Evolutionary conservation across 2,888 invertebrate genomes (phyloP), one percentile per base, ranked within the genome.

Genomic region (Cerceris ruficornis): DNA sequence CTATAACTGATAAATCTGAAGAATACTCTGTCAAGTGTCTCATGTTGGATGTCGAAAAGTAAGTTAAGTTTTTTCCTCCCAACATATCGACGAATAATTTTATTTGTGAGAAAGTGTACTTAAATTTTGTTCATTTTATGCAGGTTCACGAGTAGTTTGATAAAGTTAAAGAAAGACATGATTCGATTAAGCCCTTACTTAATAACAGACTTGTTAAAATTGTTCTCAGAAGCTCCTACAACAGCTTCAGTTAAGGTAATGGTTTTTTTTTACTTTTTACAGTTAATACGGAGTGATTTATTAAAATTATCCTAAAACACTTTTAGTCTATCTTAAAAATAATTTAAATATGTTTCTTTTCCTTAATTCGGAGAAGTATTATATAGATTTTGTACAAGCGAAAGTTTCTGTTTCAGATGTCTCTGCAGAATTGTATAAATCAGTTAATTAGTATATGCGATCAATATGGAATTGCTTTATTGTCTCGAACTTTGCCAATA

Each of bases 11-110:
- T 70, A 70, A 74, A 73, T 72, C 67, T 11, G 77, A 84, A 2
- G 86, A 87, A 69, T 81, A 85, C 15, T 71, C 76, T 52, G 78
- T 89, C 17, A 85, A 75, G 17, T 82, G 88, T 50, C 80, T 89
- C 9, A 86, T 88, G 62, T 76, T 91, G 41, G 88, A 90, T 60
- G 80, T 91, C 69, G 89, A 90, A 84, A 92, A 91, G 92, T 92
- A 83, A 86, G 86, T 82, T 28, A 46, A 17, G n/a, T 64, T 54
- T 75, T 64, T 50, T 41, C 49, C n/a, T 49, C 52, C 41, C 41
- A 11, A 59, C 28, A 13, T 11, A 46, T 11, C 46, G 7, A 17
- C 59, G 8, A 60, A 39, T 17, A 17, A 60, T 58, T 59, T 42
- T 39, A 7, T 13, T 52, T 54, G 55, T 11, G 7, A 58, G n/a